Conservation (phyloP, 2,113 vertebrate genomes). For the Herpetotheres cachinnans region DNA sequence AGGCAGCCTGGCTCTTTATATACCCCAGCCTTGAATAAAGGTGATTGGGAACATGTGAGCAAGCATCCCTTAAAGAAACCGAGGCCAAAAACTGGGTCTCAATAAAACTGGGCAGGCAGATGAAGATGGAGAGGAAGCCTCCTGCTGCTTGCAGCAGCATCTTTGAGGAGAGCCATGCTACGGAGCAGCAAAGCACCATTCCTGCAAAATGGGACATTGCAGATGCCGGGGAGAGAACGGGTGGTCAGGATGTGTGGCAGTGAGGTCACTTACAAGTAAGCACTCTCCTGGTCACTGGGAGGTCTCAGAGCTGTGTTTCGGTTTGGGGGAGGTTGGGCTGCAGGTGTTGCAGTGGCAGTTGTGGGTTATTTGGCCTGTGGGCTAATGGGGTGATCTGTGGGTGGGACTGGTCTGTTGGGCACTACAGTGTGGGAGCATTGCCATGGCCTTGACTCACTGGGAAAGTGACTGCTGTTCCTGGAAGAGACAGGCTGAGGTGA, state of each 20-base stretch:
- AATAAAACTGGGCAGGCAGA: not conserved
- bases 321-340: not conserved
- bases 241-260: rapidly evolving
- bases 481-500: not conserved
- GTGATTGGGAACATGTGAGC: not conserved
- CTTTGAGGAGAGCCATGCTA: not conserved
- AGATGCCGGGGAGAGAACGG: not conserved
- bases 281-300: not conserved
- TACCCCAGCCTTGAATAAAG: not conserved
- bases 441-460: not conserved
- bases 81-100: not conserved
- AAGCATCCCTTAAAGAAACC: not conserved
- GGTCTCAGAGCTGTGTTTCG: not conserved
- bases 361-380: not conserved
- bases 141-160: not conserved
- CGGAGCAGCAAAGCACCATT: not conserved
- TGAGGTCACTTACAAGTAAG: not conserved
- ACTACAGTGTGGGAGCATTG: not conserved
- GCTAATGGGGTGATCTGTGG: not conserved
- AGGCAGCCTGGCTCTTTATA: not conserved
- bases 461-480: not conserved
- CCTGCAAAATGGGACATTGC: not conserved
- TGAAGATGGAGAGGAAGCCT: not conserved
- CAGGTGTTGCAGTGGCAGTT: not conserved
- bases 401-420: not conserved